These are phyloP conservation scores for Tenualosa ilisha DNA, from an alignment of 2,797 vertebrate genomes.

Conservation along the genomic window DNA sequence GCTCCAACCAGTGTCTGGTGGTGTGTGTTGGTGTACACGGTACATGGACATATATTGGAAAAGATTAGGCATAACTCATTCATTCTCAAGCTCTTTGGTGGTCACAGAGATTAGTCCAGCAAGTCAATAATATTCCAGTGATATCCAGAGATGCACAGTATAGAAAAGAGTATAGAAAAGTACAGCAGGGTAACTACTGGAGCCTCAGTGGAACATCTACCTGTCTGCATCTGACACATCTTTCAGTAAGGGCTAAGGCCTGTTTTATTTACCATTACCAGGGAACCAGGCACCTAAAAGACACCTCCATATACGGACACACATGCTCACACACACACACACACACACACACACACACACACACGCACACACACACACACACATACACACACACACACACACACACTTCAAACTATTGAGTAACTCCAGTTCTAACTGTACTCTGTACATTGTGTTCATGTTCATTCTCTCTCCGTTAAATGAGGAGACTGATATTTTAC, in stretches of 20 bases:
- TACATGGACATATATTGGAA: too few species aligned
- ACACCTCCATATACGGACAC: not conserved
- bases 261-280: not conserved
- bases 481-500: not conserved
- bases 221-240: not conserved
- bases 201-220: too few species aligned
- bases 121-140: too few species aligned
- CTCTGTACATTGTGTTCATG: not conserved
- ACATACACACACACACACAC: not conserved
- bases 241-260: not conserved
- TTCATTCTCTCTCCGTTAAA: not conserved
- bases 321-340: not conserved
- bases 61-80: too few species aligned
- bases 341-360: not conserved
- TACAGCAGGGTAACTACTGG: too few species aligned
- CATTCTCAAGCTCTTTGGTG: too few species aligned
- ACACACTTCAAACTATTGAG: not conserved
- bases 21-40: too few species aligned
- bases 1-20: too few species aligned
- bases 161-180: too few species aligned
- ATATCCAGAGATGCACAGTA: too few species aligned
- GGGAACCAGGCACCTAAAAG: not conserved
- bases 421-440: not conserved
- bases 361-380: not conserved
- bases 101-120: too few species aligned